Evolutionary conservation across 2,797 vertebrate species (phyloP).

Genomic region (Melopsittacus undulatus): DNA sequence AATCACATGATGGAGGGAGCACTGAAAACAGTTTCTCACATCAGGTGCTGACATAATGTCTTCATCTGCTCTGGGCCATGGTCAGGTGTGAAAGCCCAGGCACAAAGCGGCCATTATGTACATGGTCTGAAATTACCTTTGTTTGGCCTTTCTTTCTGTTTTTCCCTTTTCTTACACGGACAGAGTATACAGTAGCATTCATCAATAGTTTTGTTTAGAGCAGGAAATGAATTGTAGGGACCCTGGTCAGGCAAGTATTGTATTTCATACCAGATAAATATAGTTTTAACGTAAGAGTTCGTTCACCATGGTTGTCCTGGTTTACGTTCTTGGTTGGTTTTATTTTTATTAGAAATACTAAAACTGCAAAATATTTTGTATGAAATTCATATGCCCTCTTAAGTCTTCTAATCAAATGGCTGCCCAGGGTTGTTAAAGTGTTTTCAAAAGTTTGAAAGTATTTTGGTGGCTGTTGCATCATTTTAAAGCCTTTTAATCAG

Average conservation of each 20-base stretch:
- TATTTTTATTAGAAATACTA: background rate
- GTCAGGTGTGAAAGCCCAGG: background rate
- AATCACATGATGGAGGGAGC: background rate
- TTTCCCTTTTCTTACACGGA: background rate
- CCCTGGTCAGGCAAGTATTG: background rate
- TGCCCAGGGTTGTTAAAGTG: background rate
- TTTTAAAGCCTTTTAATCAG: background rate
- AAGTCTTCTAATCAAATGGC: background rate
- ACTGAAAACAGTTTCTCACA: background rate
- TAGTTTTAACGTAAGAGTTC: background rate
- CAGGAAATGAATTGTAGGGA: background rate
- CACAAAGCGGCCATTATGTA: background rate
- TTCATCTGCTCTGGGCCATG: background rate
- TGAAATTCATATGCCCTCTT: background rate
- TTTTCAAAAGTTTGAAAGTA: background rate
- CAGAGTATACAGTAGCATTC: background rate
- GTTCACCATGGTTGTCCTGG: background rate
- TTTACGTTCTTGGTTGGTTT: background rate
- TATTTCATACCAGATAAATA: background rate
- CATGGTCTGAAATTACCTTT: background rate
- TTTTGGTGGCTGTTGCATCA: background rate
- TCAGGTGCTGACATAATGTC: background rate
- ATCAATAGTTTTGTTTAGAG: background rate
- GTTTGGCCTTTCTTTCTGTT: background rate
- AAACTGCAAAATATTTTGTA: background rate